Evolutionary conservation across 1,140 invertebrate genomes (phyloP).

Genomic region (Neodiprion pinetum): DNA sequence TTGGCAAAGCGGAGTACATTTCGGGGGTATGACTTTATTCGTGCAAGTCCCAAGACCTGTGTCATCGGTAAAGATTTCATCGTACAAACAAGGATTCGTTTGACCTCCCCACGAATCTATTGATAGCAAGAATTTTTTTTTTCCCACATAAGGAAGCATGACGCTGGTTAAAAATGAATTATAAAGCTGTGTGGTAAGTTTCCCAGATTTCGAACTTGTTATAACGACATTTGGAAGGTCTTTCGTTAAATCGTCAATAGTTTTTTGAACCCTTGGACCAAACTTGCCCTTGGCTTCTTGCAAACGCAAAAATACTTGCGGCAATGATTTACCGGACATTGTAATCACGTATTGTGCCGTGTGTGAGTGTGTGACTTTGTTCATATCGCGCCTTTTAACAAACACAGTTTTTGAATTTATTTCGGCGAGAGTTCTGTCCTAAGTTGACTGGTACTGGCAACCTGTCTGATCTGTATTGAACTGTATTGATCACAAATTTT

Average conservation of each 20-base stretch:
- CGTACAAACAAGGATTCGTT: background rate
- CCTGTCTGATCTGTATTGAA: conserved; percentile 4
- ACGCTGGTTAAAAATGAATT: background rate
- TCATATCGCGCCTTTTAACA: conserved; percentile 20
- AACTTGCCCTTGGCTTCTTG: background rate
- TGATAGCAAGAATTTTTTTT: background rate
- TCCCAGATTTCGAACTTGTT: conserved; percentile 12
- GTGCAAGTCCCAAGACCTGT: background rate
- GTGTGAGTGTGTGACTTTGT: conserved; percentile 9
- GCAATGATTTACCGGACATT: conserved; percentile 15
- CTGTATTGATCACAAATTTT: background rate
- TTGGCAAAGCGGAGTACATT: no score
- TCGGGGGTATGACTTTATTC: background rate
- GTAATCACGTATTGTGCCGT: conserved; percentile 17
- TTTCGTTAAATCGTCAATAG: conserved; percentile 8
- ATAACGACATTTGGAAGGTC: conserved; percentile 5
- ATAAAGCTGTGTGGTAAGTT: background rate
- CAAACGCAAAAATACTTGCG: conserved; percentile 19
- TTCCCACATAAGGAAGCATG: background rate
- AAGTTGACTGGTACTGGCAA: conserved; percentile 23
- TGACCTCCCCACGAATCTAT: no score
- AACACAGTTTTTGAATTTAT: conserved; percentile 18
- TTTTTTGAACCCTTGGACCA: conserved; percentile 8
- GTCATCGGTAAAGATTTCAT: background rate
- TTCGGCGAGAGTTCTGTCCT: conserved; percentile 20